Percentiles rank a stretch among this genome's conserved stretches.
Conservation (phyloP, 2,113 vertebrate species). For the Phaethornis superciliosus region DNA sequence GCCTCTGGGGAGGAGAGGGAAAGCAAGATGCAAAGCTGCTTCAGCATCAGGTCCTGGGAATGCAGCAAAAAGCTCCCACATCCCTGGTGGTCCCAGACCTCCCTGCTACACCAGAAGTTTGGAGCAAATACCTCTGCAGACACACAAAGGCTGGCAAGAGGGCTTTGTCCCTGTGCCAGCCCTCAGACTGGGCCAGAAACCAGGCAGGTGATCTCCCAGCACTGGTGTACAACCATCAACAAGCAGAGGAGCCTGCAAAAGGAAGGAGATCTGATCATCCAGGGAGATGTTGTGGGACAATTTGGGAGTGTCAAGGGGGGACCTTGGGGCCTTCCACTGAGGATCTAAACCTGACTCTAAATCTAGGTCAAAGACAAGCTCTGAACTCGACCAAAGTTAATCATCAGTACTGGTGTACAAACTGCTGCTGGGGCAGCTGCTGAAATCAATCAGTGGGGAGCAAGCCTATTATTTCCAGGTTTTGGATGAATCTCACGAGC, state of each 20-base stretch:
- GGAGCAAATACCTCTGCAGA: not conserved
- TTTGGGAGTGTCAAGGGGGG: not conserved
- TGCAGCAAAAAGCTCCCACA: not conserved
- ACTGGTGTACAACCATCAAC: too few species aligned
- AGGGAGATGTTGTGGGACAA: not conserved
- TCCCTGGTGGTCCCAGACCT: not conserved
- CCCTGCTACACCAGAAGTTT: not conserved
- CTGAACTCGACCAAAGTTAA: not conserved
- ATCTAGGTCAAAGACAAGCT: not conserved
- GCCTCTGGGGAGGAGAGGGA: not conserved
- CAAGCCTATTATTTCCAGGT: not conserved
- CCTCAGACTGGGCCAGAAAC: not conserved
- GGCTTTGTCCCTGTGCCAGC: not conserved
- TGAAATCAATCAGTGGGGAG: not conserved
- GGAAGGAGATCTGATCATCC: not conserved
- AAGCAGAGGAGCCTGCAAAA: not conserved
- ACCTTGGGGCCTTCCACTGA: not conserved
- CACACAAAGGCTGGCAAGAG: not conserved
- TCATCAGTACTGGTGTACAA: not conserved
- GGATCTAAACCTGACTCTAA: not conserved
- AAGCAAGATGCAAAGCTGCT: not conserved
- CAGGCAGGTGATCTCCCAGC: not conserved
- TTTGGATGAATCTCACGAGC: slow-evolving; percentile 15
- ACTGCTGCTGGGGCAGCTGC: slow-evolving; percentile 9
- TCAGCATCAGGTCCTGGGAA: not conserved